Base-by-base conservation (phyloP, 2,888 invertebrate genomes). In the Belgica antarctica region DNA sequence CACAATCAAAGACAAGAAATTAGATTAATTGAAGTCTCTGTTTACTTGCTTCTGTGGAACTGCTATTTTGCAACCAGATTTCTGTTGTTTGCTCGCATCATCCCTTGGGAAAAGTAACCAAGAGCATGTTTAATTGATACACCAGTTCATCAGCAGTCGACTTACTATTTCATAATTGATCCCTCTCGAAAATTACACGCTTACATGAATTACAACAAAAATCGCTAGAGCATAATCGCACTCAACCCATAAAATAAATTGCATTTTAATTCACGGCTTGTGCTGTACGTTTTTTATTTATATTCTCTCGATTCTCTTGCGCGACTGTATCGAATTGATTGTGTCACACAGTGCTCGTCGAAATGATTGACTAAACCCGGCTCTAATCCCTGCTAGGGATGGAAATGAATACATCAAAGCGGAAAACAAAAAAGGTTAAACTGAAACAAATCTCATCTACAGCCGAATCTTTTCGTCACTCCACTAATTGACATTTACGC, bases 221-320 rank as follows among this genome's bases (percentile, higher is more conserved):
- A 65, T 12, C 7, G 15, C n/a, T 22, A 10, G 34, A 15, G 17
- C 28, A 62, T 62, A 62, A 34, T 62, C 62, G 34, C 31, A 15
- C 22, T 47, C 15, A 65, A 47, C 65, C 52, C 24, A 52, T 28
- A 68, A 68, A 68, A 52, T 57, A 68, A 68, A 68, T 68, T 52
- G 57, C 57, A 68, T 68, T 68, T 68, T 68, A 68, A 68, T 68
- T 68, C 68, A 52, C 52, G 25, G 27, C 17, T 34, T 63, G 19
- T 47, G 47, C 27, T 24, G 15, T 15, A n/a, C 24, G 10, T 66
- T 66, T 31, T 62, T 62, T 62, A n/a, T 19, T 28, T 62, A 62
- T 62, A n/a, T 52, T 52, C 52, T 10, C 27, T 59, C 27, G 41
- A 41, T 65, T 34, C 12, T n/a, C 28, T 24, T 65, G 36, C 65